Base-by-base conservation (phyloP, 2,797 vertebrate species). In the Melopsittacus undulatus region DNA sequence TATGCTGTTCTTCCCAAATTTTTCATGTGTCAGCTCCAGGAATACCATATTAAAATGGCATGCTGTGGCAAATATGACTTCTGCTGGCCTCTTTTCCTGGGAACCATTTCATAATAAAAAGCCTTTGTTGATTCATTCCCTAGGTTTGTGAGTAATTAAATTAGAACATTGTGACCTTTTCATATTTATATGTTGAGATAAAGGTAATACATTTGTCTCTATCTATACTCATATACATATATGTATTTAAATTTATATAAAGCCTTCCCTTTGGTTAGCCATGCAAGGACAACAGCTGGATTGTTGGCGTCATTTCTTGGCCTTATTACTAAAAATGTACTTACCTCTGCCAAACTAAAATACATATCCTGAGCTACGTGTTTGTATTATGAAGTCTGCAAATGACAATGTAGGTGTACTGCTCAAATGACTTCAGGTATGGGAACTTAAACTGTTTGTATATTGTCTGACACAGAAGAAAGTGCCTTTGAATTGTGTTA, bases 151-250 rank as follows among this genome's bases (percentile, higher is more conserved):
- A 38, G 26, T 57, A 82, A 68, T 76, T 75, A 75, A 77, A 48
- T 43, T 7, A 27, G 51, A 62, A 36, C 18, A 66, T 54, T 21
- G 22, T 48, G 54, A n/a, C 48, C 34, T 92, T 79, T 78, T 51
- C 15, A 1, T 40, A 3, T 14, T 42, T 68, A 1, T 42, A 5
- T 5, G 17, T 46, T 42, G 48, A 83, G 57, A 36, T 4, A n/a
- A 52, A 84, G 52, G 34, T 51, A 52, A 79, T 13, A 20, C 2
- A 4, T 59, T 63, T 51, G 30, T 70, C 14, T 66, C 7, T 4
- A 5, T 19, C 27, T 43, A 10, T 17, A 22, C 14, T 7, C 6
- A 0, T 38, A 21, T 13, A 22, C 14, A 19, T 70, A 12, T 2
- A 26, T 15, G 3, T 2, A 1, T 19, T n/a, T n/a, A 23, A 21